phyloP scores from a whole-genome alignment of 1,140 invertebrate species.

The Ostrea denselamellosa region DNA sequence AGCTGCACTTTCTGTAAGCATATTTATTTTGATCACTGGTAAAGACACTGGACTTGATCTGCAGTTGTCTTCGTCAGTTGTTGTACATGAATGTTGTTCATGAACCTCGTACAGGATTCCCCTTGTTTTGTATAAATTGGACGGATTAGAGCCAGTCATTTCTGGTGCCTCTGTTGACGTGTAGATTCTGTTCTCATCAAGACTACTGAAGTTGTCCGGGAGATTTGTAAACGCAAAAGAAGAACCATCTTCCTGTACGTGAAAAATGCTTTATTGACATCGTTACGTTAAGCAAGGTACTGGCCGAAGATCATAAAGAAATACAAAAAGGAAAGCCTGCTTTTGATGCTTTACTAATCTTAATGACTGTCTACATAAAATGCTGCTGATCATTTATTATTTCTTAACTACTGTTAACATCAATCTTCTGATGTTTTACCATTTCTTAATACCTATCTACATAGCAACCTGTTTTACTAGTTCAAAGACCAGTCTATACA shows the following conservation, averaged over 20 bases:
- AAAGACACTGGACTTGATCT: neutral
- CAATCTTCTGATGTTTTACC: neutral
- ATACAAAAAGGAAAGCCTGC: neutral
- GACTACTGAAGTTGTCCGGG: conserved; percentile 23
- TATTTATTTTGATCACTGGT: conserved; percentile 7
- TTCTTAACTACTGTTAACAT: too few species aligned
- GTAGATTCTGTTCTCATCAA: neutral
- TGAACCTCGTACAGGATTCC: neutral
- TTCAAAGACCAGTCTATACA: neutral
- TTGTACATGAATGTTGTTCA: neutral
- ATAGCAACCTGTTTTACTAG: neutral
- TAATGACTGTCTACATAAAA: neutral
- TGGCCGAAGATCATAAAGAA: neutral
- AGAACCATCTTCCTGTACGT: conserved; percentile 31
- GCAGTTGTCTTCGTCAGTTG: neutral
- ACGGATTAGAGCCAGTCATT: neutral
- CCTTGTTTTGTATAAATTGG: neutral
- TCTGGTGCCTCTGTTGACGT: neutral
- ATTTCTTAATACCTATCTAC: neutral
- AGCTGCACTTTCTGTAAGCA: neutral
- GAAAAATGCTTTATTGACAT: conserved; percentile 25
- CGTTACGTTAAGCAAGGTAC: neutral
- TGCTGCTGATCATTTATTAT: neutral
- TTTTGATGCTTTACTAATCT: neutral
- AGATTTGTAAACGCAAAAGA: conserved; percentile 31